Conservation (phyloP, 2,797 vertebrate genomes). For the Erethizon dorsatum region DNA sequence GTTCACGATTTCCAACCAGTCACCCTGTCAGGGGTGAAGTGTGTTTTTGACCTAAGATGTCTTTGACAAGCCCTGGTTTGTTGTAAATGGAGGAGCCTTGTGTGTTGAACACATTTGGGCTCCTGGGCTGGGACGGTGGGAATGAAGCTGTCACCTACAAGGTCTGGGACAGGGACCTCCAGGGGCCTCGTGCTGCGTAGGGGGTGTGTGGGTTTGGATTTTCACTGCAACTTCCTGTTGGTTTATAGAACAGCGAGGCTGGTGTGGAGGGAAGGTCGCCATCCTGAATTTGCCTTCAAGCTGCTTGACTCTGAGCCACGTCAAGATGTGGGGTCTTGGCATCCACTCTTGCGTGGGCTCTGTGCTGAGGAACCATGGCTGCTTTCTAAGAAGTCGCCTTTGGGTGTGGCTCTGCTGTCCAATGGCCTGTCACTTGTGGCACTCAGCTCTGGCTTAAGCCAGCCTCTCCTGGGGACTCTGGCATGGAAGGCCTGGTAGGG, state of each 20-base stretch:
- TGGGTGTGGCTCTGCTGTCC: background rate
- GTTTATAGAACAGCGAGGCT: background rate
- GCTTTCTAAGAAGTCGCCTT: background rate
- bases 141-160: background rate
- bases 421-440: background rate
- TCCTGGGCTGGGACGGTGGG: accelerated
- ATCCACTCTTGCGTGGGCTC: too few relatives aligned
- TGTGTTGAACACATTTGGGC: background rate
- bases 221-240: background rate
- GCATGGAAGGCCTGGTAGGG: too few relatives aligned
- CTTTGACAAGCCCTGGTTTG: background rate
- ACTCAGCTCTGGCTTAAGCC: background rate
- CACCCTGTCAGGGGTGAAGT: background rate
- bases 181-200: background rate
- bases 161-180: background rate
- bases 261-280: background rate
- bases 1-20: background rate
- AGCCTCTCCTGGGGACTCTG: background rate
- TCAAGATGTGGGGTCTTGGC: background rate
- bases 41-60: background rate
- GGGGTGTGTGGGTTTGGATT: background rate
- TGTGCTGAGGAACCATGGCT: background rate
- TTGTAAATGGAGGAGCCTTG: background rate
- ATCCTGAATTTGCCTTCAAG: too few relatives aligned
- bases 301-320: background rate